Evolutionary conservation across 2,888 invertebrate genomes (phyloP).

Genomic region (Drosophila borborema): DNA sequence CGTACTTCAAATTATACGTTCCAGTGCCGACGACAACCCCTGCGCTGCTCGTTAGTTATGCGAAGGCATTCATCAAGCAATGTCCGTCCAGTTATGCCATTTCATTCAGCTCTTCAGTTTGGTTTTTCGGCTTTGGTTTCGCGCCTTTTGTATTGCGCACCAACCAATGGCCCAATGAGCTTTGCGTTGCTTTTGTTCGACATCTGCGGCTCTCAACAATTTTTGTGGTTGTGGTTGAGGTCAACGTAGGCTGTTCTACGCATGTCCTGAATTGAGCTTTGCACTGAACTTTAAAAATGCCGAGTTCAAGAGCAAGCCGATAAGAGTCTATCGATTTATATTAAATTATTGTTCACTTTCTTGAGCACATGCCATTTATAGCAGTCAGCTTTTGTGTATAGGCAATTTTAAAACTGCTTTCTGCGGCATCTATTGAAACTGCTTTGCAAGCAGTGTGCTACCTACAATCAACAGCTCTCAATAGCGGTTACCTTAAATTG

Average conservation of each 20-base stretch:
- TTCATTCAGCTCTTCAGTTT: conserved; percentile 32
- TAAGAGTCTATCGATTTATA: conserved; percentile 8
- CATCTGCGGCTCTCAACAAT: conserved; percentile 5
- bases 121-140: conserved; percentile 34
- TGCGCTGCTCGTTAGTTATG: conserved; percentile 31
- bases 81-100: conserved; percentile 43
- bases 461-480: neutral
- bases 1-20: conserved; percentile 71
- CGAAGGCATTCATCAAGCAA: conserved; percentile 68
- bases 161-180: conserved; percentile 53
- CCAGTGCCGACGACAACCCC: conserved; percentile 37
- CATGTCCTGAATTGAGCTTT: conserved; percentile 61
- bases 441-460: neutral
- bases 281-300: neutral
- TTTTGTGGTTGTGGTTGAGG: conserved; percentile 45
- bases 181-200: conserved; percentile 52
- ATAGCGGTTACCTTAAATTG: neutral
- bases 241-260: conserved; percentile 55
- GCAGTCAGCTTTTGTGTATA: neutral
- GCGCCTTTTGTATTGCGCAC: conserved; percentile 61
- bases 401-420: neutral
- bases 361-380: neutral
- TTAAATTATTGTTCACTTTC: neutral
- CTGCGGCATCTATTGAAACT: too few relatives aligned
- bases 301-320: neutral